Base-by-base conservation (phyloP, 92 coral and sea anemone genomes). In the Plumapathes pennacea region DNA sequence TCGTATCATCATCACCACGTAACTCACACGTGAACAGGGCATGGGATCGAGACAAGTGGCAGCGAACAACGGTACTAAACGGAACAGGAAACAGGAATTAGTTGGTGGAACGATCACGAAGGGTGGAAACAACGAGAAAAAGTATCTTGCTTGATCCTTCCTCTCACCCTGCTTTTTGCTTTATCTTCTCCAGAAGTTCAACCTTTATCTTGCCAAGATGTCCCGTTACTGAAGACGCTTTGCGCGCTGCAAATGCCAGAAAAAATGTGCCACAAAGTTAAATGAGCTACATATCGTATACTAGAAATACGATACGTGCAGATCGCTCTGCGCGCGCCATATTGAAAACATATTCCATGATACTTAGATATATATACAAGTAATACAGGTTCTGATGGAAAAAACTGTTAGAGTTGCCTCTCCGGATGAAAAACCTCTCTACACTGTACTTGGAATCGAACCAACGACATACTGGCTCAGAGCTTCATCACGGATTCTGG, bases 21-120 rank as follows among this genome's bases (percentile, higher is more conserved):
- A 81, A 78, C 46, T 78, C 64, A 51, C 86, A 78, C 10, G 99
- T 79, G 73, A 84, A 94, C 57, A 94, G 78, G 38, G 81, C 96
- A 76, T 94, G 96, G 20, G 96, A 84, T 28, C 96, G 96, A 50
- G 90, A 84, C 67, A 94, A 50, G 42, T 71, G 90, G 64, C 92
- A 76, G 72, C 84, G 84, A 33, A 94, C 96, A 1, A 94, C 99
- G 46, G 90, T 89, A 64, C 99, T 94, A 36, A 15, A 34, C 9
- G n/a, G 41, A 36, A 36, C 41, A 8, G 41, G 41, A 36, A 36
- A 8, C n/a, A 57, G 64, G 36, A 57, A 0, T 0, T 38, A 33
- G 51, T 45, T 45, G 10, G 19, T 45, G 10, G 10, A 10, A n/a
- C n/a, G n/a, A n/a, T n/a, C n/a, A n/a, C n/a, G n/a, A n/a, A n/a